Evolutionary conservation across 2,888 invertebrate species (phyloP), one percentile per base, ranked within the genome.

Genomic region (Andrena haemorrhoa): DNA sequence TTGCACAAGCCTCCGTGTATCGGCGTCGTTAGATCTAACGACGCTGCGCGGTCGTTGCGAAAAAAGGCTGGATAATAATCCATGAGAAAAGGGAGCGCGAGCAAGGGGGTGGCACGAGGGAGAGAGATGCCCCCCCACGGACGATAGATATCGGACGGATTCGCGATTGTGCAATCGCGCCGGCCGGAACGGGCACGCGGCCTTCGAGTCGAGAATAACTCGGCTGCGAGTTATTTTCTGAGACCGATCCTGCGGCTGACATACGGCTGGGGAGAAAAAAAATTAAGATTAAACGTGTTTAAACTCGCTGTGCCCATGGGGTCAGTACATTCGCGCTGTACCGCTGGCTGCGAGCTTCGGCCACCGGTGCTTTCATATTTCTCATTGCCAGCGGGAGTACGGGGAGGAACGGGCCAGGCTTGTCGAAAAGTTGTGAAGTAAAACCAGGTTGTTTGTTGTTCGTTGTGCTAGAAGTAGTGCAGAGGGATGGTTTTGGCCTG

Each of bases 161-260:
- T 73, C 73, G 69, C 81, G 20, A 70, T 78, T 88, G 77, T 85
- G 80, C 80, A 85, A 87, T 74, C 77, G 74, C 72, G 72, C 71
- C 68, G 80, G 56, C 60, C 64, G 75, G 84, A 88, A 88, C 84
- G 88, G 51, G 86, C 78, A 88, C 88, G 72, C 76, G 88, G 75
- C 88, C 88, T 88, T 88, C 88, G 83, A 66, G 78, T 72, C 81
- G 83, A 83, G 84, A 87, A 88, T 86, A 87, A 84, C 87, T 81
- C 82, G 78, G 61, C 51, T 56, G 29, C 66, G 66, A 83, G 79
- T 84, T 83, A 79, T 84, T 83, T 79, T 84, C 84, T 83, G 79
- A 76, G 71, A 79, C 70, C 79, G 53, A 84, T 84, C 79, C 56
- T 29, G 63, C 35, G 66, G 71, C 31, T 64, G 70, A 83, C 74